Evolutionary conservation across 2,888 invertebrate genomes (phyloP).

Genomic region (Agrotis puta): DNA sequence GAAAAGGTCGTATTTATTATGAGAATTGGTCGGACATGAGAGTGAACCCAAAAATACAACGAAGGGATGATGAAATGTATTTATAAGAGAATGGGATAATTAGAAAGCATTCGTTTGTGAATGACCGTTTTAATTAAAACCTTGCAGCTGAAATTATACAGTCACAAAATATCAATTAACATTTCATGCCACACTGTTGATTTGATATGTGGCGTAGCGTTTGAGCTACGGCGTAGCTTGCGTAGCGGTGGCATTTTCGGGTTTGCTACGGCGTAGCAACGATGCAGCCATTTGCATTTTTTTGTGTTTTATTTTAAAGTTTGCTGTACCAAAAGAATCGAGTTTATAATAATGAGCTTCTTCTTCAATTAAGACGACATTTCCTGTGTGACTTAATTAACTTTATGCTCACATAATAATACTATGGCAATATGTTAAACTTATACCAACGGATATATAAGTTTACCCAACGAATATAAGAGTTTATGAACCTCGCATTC

Average conservation of each 20-base stretch:
- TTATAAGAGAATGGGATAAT: constrained; percentile 42
- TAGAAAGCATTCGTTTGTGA: constrained; percentile 31
- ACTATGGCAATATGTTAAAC: neutral
- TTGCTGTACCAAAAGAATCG: too few relatives aligned
- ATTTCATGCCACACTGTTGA: constrained; percentile 12
- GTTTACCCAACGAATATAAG: neutral
- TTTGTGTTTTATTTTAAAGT: neutral
- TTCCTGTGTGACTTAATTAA: neutral
- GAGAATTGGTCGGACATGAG: constrained; percentile 7
- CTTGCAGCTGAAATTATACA: constrained; percentile 20
- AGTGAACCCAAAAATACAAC: constrained; percentile 31
- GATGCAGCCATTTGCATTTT: neutral
- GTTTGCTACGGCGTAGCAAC: constrained; percentile 30
- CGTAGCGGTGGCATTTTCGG: constrained; percentile 8
- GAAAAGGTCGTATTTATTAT: constrained; percentile 50
- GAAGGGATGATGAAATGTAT: constrained; percentile 29
- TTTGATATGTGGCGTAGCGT: constrained; percentile 16
- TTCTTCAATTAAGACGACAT: too few relatives aligned
- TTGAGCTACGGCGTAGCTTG: constrained; percentile 33
- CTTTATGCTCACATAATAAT: neutral
- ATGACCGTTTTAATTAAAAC: constrained; percentile 32
- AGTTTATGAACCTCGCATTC: neutral
- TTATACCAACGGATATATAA: neutral
- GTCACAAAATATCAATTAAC: constrained; percentile 39
- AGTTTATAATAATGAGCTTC: neutral